phyloP scores from a whole-genome alignment of 2,113 vertebrate genomes.

The Elaphurus davidianus region DNA sequence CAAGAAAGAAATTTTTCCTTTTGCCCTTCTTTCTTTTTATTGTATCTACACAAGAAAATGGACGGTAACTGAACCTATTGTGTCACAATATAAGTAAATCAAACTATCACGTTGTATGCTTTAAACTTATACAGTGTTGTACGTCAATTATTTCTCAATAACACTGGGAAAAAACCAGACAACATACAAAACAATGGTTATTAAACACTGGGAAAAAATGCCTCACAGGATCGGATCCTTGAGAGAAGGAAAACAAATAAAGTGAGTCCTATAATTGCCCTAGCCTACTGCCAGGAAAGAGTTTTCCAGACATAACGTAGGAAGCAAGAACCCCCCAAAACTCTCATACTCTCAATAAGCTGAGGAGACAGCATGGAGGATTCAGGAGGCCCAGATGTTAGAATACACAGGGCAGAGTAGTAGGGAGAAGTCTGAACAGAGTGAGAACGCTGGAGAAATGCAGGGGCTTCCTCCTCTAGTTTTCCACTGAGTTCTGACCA shows the following conservation, averaged over 20 bases:
- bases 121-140: neutral
- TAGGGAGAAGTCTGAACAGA: neutral
- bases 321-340: neutral
- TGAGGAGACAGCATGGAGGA: neutral
- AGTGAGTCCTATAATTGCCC: neutral
- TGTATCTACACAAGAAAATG: neutral
- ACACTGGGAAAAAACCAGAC: neutral
- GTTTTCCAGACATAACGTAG: neutral
- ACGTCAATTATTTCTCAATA: neutral
- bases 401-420: neutral
- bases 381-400: neutral
- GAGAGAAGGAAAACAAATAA: neutral
- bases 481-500: neutral
- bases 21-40: neutral
- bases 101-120: neutral
- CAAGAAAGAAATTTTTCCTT: neutral
- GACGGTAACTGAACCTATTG: neutral
- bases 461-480: neutral
- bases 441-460: neutral
- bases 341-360: neutral
- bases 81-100: neutral
- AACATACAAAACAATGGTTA: neutral
- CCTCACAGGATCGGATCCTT: neutral
- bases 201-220: neutral
- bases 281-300: neutral